These are phyloP conservation scores for Acromyrmex heyeri DNA, from an alignment of 1,140 invertebrate species.

Conservation along the genomic window DNA sequence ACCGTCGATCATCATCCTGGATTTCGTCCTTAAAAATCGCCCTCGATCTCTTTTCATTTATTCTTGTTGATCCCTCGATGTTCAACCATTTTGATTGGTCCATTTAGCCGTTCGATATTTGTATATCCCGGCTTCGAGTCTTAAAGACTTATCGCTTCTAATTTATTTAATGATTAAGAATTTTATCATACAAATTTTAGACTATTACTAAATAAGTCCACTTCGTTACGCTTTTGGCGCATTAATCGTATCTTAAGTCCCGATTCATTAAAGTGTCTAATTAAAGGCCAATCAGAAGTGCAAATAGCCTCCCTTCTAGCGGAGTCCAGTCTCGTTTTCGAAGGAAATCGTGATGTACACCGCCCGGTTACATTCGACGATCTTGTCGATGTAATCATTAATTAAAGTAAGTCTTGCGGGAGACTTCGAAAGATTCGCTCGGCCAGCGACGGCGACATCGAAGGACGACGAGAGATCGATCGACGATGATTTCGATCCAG, in stretches of 20 bases:
- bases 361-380: background rate
- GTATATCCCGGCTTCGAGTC: background rate
- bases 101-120: background rate
- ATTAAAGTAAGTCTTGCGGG: background rate
- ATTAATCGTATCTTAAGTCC: background rate
- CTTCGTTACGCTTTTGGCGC: background rate
- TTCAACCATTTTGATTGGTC: background rate
- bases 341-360: background rate
- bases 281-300: slow-evolving; percentile 11
- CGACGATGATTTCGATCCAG: slow-evolving; percentile 58
- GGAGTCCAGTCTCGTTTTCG: background rate
- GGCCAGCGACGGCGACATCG: slow-evolving; percentile 10
- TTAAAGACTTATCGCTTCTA: background rate
- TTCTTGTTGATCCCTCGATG: background rate
- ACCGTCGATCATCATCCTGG: slow-evolving; percentile 69
- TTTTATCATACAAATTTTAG: slow-evolving; percentile 48
- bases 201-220: slow-evolving; percentile 31
- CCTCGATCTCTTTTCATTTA: slow-evolving; percentile 24
- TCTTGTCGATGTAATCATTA: background rate
- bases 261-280: slow-evolving; percentile 30
- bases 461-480: slow-evolving; percentile 31
- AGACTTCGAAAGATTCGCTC: background rate
- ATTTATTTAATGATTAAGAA: slow-evolving; percentile 24
- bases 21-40: slow-evolving; percentile 48
- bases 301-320: background rate